Conservation (phyloP, 2,113 vertebrate species). For the Hemiprocne comata region DNA sequence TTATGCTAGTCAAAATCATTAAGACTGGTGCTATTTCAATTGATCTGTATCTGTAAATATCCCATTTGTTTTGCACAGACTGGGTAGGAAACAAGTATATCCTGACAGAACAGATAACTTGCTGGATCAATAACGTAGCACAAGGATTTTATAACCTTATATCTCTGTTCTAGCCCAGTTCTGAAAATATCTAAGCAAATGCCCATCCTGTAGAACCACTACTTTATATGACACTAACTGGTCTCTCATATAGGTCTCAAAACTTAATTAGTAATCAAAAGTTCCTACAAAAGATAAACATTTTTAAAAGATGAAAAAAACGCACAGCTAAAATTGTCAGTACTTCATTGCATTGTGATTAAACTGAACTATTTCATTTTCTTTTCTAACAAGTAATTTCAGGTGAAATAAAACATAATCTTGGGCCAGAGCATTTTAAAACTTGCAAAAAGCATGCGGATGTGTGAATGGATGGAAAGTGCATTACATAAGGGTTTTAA, state of each 20-base stretch:
- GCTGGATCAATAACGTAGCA: background rate
- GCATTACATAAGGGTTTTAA: background rate
- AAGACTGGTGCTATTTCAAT: background rate
- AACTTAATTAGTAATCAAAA: background rate
- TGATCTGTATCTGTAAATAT: background rate
- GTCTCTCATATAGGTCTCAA: background rate
- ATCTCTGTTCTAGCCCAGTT: background rate
- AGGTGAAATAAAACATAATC: background rate
- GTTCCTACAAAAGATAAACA: background rate
- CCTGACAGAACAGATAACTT: background rate
- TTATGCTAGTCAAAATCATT: background rate
- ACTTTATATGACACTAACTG: background rate
- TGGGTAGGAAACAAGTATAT: background rate
- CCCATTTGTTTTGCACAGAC: background rate
- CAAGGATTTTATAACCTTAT: background rate
- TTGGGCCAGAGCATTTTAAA: background rate
- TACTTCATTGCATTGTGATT: background rate
- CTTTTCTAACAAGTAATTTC: background rate
- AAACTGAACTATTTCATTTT: background rate
- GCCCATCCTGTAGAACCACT: background rate
- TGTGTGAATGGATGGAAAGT: background rate
- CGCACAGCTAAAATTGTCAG: background rate
- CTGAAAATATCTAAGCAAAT: background rate
- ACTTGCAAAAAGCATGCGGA: background rate
- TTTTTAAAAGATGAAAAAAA: background rate